Evolutionary conservation across 2,113 vertebrate species (phyloP), one percentile per base, ranked within the genome.

Genomic region (Brienomyrus brachyistius): DNA sequence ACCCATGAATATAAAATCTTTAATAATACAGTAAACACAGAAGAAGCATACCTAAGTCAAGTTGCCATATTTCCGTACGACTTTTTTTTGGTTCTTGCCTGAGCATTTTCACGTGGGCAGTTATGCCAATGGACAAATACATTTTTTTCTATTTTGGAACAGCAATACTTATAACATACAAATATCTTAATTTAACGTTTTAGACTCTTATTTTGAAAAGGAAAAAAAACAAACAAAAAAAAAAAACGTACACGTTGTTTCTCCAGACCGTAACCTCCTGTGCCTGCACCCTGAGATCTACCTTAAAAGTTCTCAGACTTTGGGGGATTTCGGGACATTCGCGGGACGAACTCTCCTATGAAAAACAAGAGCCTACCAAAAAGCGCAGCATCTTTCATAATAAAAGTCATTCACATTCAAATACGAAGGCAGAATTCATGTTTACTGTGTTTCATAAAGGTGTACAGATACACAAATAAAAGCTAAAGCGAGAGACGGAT

Each of bases 401-500:
- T 23, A 21, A 74, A 43, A 52, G 17, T 56, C 10, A 89, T 54
- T 89, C 88, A 89, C 88, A 89, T 89, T 89, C n/a, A 52, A 83
- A 83, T 88, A 82, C 70, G 54, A 89, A 89, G 70, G 88, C 74
- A 83, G 77, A 89, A 89, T 52, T 80, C 59, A 82, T 80, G 70
- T 89, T 89, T 89, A 89, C 88, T 89, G 88, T 45, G 43, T 74
- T 80, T 89, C 35, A 56, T 82, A 89, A 89, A 83, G 74, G 50
- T 89, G 77, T 82, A 89, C 88, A 89, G 88, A 54, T 89, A 82
- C 70, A 89, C 74, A 45, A 89, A 88, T 88, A 83, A 89, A 89
- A 45, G 31, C 48, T 51, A 21, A 31, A 43, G 51, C 88, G 51
- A 80, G 74, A 89, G 48, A 82, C 70, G 27, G 88, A 82, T 82